A percentile compares a stretch with the other conserved stretches of the same genome.
phyloP scores from a whole-genome alignment of 2,888 invertebrate species.

The Theodoxus fluviatilis region DNA sequence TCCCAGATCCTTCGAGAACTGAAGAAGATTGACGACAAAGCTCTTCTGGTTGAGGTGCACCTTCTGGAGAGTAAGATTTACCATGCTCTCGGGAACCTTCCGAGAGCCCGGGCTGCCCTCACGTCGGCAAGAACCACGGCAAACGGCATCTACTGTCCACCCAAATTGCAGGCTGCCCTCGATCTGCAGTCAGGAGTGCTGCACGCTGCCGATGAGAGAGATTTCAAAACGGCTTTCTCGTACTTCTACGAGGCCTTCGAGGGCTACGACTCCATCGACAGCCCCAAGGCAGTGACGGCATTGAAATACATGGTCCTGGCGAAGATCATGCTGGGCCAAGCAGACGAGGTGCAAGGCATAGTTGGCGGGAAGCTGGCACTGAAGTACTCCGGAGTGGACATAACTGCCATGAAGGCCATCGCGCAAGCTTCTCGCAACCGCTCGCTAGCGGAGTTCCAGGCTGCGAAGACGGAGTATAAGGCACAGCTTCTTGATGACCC shows the following conservation, averaged over 20 bases:
- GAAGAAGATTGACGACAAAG: slow-evolving; percentile 99
- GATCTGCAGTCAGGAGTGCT: slow-evolving; percentile 96
- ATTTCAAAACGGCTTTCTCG: slow-evolving; percentile 99
- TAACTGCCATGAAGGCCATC: slow-evolving; percentile 97
- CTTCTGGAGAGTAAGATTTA: slow-evolving; percentile 98
- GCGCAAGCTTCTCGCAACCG: slow-evolving; percentile 95
- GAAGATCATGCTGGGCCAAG: slow-evolving; percentile 95
- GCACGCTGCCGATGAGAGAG: slow-evolving; percentile 99
- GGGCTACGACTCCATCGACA: slow-evolving; percentile 91
- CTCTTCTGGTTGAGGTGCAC: slow-evolving; percentile 96
- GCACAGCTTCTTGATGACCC: slow-evolving; percentile 92
- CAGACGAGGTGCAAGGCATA: slow-evolving; percentile 94
- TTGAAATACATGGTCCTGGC: slow-evolving; percentile 98
- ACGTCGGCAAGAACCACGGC: slow-evolving; percentile 99
- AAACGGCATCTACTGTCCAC: slow-evolving; percentile 98
- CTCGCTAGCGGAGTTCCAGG: slow-evolving; percentile 94
- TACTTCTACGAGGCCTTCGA: slow-evolving; percentile 99
- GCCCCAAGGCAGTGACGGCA: slow-evolving; percentile 91
- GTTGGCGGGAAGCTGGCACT: slow-evolving; percentile 96
- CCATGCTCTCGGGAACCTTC: slow-evolving; percentile 95
- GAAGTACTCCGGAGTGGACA: slow-evolving; percentile 92
- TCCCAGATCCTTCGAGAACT: slow-evolving; percentile 90
- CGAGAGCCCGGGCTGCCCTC: slow-evolving; percentile 85
- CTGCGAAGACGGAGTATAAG: slow-evolving; percentile 77
- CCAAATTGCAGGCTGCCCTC: slow-evolving; percentile 95